phyloP scores from a whole-genome alignment of 2,113 vertebrate genomes.

The Aldabrachelys gigantea region DNA sequence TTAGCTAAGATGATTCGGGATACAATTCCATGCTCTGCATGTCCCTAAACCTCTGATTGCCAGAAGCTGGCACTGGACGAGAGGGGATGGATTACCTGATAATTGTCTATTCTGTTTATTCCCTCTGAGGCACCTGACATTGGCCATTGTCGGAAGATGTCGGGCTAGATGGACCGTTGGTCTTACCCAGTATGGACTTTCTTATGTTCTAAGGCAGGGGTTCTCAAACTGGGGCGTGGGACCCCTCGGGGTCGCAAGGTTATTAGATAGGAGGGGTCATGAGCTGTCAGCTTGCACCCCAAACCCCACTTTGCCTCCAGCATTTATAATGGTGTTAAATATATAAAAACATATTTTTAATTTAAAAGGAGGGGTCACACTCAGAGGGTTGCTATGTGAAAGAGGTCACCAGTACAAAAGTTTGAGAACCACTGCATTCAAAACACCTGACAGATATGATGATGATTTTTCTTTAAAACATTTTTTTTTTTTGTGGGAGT shows the following conservation, averaged over 20 bases:
- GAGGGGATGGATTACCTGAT: not conserved
- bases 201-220: too few species aligned
- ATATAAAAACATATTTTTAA: too few species aligned
- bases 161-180: not conserved
- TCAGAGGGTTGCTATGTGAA: too few species aligned
- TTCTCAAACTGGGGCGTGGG: too few species aligned
- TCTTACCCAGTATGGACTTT: too few species aligned
- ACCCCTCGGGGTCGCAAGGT: too few species aligned
- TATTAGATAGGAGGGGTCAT: too few species aligned
- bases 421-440: not conserved
- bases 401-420: too few species aligned
- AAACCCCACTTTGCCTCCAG: too few species aligned
- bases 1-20: not conserved
- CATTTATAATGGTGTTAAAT: too few species aligned
- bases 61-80: not conserved
- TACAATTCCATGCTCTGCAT: not conserved
- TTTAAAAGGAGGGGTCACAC: too few species aligned
- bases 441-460: not conserved
- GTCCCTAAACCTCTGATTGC: not conserved
- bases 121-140: not conserved
- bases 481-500: not conserved
- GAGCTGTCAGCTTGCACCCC: too few species aligned
- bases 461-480: not conserved
- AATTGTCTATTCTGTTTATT: not conserved
- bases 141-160: not conserved